Base-by-base conservation (phyloP, 2,888 invertebrate genomes). In the Pogonocherus hispidulus region DNA sequence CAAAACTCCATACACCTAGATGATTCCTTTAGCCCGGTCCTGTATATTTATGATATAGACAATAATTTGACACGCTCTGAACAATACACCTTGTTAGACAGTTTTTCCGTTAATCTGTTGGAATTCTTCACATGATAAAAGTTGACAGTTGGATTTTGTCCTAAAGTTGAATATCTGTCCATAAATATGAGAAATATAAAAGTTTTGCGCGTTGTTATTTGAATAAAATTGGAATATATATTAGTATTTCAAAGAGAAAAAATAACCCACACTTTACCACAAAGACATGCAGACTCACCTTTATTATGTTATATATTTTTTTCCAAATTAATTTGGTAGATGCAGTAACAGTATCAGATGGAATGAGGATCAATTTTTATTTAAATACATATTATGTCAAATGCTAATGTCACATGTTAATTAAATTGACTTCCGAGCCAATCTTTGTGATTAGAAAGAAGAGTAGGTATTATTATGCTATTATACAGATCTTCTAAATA, bases 51-150 rank as follows among this genome's bases (percentile, higher is more conserved):
- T n/a, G n/a, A n/a, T n/a, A n/a, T 2, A 11, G 32, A 11, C 11
- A 11, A 47, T 47, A 44, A 47, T 27, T 59, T 47, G 11, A 32
- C 47, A 23, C 19, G 32, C 18, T 59, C 59, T 23, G 44, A 59
- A 59, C 59, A 59, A 47, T 49, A 44, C 59, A 8, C 32, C 59
- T 59, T 49, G 59, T 59, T 59, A 59, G 47, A 22, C 32, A 11
- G 47, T 18, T 59, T 59, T 47, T 47, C 23, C 23, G 23, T 41
- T 59, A 59, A 59, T 59, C 47, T 59, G 47, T 47, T 47, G 47
- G 32, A 22, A 44, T 46, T 46, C 46, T 20, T 46, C 14, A 22
- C 44, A 44, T 46, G 22, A 57, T 46, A 57, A 57, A 57, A 57
- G 46, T 57, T 46, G 57, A 22, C 57, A 14, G 57, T 46, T 44